Evolutionary conservation across 2,113 vertebrate genomes (phyloP).

Genomic region (Labrus mixtus): DNA sequence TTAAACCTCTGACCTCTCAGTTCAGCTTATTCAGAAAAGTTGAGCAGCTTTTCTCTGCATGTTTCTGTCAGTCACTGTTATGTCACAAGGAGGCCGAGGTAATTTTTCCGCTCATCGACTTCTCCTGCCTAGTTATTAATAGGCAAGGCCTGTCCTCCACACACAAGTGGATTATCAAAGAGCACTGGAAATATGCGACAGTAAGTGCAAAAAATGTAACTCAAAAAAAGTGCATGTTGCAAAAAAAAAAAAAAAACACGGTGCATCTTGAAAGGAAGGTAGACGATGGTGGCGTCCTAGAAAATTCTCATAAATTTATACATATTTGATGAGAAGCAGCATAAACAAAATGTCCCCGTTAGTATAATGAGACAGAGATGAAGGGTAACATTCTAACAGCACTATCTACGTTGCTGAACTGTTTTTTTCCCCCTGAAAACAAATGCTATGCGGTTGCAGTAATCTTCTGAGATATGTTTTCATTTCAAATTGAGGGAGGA

Average conservation of each 20-base stretch:
- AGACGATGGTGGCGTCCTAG: conserved; percentile 58
- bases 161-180: conserved; percentile 31
- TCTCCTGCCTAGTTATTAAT: conserved; percentile 9
- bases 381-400: conserved; percentile 37
- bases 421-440: conserved; percentile 34
- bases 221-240: conserved; percentile 11
- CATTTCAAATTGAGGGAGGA: background rate
- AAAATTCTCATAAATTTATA: conserved; percentile 65
- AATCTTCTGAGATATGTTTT: conserved; percentile 5
- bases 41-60: conserved; percentile 10
- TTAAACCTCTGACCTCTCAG: conserved; percentile 32
- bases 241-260: conserved; percentile 33
- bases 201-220: conserved; percentile 39
- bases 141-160: background rate
- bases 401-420: conserved; percentile 6
- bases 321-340: conserved; percentile 71
- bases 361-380: conserved; percentile 62
- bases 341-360: conserved; percentile 67
- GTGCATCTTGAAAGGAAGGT: conserved; percentile 49
- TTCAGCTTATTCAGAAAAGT: conserved; percentile 7
- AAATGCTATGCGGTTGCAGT: conserved; percentile 29
- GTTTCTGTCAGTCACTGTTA: background rate
- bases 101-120: background rate
- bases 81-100: conserved; percentile 14
- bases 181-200: conserved; percentile 18